Conservation (phyloP, 2,888 invertebrate species). For the Podotricha telesiphe region DNA sequence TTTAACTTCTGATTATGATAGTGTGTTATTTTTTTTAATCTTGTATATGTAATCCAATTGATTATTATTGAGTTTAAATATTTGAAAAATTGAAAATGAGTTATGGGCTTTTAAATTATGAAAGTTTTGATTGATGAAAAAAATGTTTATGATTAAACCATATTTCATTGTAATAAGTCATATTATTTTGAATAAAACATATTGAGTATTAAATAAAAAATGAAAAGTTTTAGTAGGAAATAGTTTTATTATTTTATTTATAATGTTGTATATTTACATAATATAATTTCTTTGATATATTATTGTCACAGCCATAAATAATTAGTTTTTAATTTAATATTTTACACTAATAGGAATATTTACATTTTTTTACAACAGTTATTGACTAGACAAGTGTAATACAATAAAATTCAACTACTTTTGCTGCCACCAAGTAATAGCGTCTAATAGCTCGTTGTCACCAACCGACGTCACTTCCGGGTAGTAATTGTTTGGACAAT, state of each 20-base stretch:
- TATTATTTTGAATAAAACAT: too few species aligned
- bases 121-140: too few species aligned
- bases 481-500: slow-evolving; percentile 46
- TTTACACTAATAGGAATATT: slow-evolving; percentile 17
- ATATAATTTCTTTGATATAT: slow-evolving; percentile 37
- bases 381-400: slow-evolving; percentile 44
- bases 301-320: slow-evolving; percentile 48
- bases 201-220: slow-evolving; percentile 18
- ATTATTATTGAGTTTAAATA: background rate
- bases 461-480: slow-evolving; percentile 86
- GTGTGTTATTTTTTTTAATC: background rate
- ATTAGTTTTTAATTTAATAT: slow-evolving; percentile 16
- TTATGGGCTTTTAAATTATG: too few species aligned
- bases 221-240: background rate
- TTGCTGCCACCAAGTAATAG: slow-evolving; percentile 92
- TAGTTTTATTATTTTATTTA: slow-evolving; percentile 8
- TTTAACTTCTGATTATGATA: slow-evolving; percentile 33
- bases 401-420: slow-evolving; percentile 57
- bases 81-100: too few species aligned
- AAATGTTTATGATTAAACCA: too few species aligned
- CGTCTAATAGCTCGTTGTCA: slow-evolving; percentile 92
- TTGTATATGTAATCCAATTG: background rate
- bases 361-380: background rate
- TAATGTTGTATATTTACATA: slow-evolving; percentile 13
- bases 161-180: too few species aligned